Conservation (phyloP, 2,797 vertebrate genomes). For the Ambastaia sidthimunki region DNA sequence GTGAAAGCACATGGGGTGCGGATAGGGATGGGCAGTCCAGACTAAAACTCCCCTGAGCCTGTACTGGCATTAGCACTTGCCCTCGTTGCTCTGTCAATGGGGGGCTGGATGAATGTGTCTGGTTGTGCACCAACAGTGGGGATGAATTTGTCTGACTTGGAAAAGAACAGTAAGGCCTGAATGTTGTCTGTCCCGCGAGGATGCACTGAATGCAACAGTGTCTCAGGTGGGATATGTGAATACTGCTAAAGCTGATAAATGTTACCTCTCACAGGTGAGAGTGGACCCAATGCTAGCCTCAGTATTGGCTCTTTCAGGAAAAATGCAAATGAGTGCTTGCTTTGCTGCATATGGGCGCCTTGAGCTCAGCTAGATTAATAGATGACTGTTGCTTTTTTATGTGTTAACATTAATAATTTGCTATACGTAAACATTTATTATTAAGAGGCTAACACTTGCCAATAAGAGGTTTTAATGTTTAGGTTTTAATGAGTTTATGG, state of each 20-base stretch:
- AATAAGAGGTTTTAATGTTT: too few species aligned
- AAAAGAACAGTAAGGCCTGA: conserved; percentile 74
- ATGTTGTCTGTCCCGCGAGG: conserved; percentile 61
- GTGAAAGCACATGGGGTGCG: conserved; percentile 72
- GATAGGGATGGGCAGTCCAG: conserved; percentile 79
- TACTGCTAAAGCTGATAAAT: conserved; percentile 68
- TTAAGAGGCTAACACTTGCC: too few species aligned
- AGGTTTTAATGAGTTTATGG: too few species aligned
- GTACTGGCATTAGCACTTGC: conserved; percentile 76
- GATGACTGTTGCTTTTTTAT: not conserved
- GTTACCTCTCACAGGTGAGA: conserved; percentile 73
- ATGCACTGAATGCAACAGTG: conserved; percentile 49
- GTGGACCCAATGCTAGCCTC: conserved; percentile 56
- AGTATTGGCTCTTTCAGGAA: conserved; percentile 45
- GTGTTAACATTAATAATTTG: conserved; percentile 21
- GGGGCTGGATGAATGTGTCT: conserved; percentile 76
- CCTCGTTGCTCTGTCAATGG: conserved; percentile 75
- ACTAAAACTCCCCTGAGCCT: conserved; percentile 79
- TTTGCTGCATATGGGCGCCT: not conserved
- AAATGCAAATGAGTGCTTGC: conserved; percentile 21
- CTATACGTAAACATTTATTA: not conserved
- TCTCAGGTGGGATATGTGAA: conserved; percentile 58
- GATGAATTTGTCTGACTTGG: conserved; percentile 80
- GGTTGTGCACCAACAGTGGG: conserved; percentile 79
- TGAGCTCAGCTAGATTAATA: not conserved